phyloP scores from a whole-genome alignment of 2,888 invertebrate species.

The Leptinotarsa peninsularis region DNA sequence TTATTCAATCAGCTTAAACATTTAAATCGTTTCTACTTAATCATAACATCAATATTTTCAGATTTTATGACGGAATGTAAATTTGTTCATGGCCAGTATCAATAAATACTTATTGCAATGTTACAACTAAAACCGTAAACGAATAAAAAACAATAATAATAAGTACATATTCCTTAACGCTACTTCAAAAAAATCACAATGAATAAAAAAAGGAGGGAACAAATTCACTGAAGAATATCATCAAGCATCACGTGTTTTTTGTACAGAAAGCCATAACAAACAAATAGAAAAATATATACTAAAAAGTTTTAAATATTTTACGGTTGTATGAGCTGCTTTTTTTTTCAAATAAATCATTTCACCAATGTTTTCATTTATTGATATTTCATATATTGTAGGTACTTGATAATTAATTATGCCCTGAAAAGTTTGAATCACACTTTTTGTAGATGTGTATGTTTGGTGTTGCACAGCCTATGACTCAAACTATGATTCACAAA shows the following conservation, averaged over 20 bases:
- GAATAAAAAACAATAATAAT: slow-evolving; percentile 36
- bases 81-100: slow-evolving; percentile 43
- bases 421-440: no score
- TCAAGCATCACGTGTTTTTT: slow-evolving; percentile 40
- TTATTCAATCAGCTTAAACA: slow-evolving; percentile 37
- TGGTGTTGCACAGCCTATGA: no score
- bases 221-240: slow-evolving; percentile 44
- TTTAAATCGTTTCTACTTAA: background rate
- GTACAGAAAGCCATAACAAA: slow-evolving; percentile 28
- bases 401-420: no score
- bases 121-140: slow-evolving; percentile 26
- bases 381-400: no score
- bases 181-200: slow-evolving; percentile 46
- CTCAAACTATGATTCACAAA: no score
- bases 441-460: no score
- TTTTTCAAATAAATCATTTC: background rate
- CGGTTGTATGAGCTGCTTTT: background rate
- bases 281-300: background rate
- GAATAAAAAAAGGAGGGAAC: slow-evolving; percentile 38
- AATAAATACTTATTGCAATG: slow-evolving; percentile 41
- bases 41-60: slow-evolving; percentile 25
- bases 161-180: slow-evolving; percentile 35
- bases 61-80: slow-evolving; percentile 42
- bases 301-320: background rate
- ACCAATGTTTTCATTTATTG: background rate